These are phyloP conservation scores for Pteropus alecto DNA, from an alignment of 2,113 vertebrate species.

Conservation along the genomic window DNA sequence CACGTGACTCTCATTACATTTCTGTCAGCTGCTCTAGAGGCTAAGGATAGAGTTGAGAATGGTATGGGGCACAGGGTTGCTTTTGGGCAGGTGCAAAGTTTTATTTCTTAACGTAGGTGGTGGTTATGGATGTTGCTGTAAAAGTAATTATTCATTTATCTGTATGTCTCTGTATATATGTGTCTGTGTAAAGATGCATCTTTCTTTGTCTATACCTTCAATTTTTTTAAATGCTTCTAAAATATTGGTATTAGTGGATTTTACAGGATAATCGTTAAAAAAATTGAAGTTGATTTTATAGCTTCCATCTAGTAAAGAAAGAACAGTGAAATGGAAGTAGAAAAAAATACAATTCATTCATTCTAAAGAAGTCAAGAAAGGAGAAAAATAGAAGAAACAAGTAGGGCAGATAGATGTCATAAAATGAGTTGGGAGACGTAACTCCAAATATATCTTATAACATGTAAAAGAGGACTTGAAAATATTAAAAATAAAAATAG, in stretches of 20 bases:
- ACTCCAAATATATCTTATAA: background rate
- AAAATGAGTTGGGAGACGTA: constrained; percentile 11
- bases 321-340: constrained; percentile 25
- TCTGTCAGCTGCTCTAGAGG: background rate
- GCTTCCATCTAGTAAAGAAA: constrained; percentile 20
- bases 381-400: background rate
- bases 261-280: background rate
- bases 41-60: background rate
- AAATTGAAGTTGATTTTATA: constrained; percentile 11
- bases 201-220: background rate
- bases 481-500: background rate
- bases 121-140: background rate
- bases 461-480: background rate
- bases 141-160: background rate
- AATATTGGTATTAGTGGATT: background rate
- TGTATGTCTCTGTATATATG: background rate
- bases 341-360: background rate
- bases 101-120: background rate
- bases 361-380: background rate
- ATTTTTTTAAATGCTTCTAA: background rate
- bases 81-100: background rate
- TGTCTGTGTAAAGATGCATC: background rate
- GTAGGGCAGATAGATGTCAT: background rate
- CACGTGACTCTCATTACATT: background rate
- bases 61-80: background rate